phyloP scores from a whole-genome alignment of 2,888 invertebrate genomes.

The Ephialtes manifestator region DNA sequence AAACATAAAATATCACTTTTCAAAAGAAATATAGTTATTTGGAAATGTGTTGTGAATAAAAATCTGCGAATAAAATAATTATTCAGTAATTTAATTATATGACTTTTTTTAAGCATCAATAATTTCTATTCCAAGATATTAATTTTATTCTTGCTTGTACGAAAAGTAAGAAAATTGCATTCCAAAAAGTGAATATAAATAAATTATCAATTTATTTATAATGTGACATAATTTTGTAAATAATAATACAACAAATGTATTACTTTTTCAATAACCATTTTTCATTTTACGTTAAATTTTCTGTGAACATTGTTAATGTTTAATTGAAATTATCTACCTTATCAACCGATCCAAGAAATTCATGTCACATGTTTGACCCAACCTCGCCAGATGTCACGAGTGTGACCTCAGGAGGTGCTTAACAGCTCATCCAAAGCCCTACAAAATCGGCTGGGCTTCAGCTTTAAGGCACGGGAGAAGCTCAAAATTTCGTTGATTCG shows the following conservation, averaged over 20 bases:
- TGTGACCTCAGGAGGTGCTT: neutral
- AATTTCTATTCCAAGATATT: neutral
- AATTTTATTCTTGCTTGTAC: neutral
- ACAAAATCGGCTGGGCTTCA: conserved; percentile 54
- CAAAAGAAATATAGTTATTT: neutral
- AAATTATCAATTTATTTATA: too few relatives aligned
- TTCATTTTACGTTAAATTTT: too few relatives aligned
- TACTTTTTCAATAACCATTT: too few relatives aligned
- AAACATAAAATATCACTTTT: neutral
- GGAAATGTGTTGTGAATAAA: neutral
- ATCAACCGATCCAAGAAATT: conserved; percentile 37
- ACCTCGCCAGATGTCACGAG: conserved; percentile 49
- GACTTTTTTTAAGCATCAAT: neutral
- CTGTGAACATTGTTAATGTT: too few relatives aligned
- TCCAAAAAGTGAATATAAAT: too few relatives aligned
- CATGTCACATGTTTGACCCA: neutral
- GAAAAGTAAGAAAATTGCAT: too few relatives aligned
- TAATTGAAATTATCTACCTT: neutral
- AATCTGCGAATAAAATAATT: neutral
- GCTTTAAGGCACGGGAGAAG: conserved; percentile 2
- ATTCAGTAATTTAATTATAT: neutral
- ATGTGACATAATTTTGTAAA: too few relatives aligned
- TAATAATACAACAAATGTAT: too few relatives aligned
- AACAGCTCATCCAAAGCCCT: conserved; percentile 10
- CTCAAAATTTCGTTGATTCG: conserved; percentile 31